Evolutionary conservation across 2,797 vertebrate species (phyloP), one percentile per base, ranked within the genome.

Genomic region (Phataginus tricuspis): DNA sequence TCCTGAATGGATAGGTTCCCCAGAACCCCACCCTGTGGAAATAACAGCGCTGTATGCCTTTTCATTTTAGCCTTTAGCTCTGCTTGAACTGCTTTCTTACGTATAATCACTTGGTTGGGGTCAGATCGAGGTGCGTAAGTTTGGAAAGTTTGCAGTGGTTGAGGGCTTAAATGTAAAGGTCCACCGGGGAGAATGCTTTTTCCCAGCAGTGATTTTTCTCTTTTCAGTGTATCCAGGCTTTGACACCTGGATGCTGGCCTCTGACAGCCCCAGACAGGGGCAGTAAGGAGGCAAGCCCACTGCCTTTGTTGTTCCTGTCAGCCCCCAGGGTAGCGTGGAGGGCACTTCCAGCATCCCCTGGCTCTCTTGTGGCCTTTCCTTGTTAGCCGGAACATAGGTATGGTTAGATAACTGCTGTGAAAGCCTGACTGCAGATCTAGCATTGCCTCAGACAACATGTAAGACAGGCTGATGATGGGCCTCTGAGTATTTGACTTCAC

Each of bases 1-100:
- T 42, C 57, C 59, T 19, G 21, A 19, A 0, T 0, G 23, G 7
- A 0, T 4, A 5, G 0, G 1, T 6, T 7, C 29, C 66, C 74
- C 8, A 15, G 51, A 27, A 2, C 77, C 5, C 11, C 5, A 16
- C 29, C 37, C n/a, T 12, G 5, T 7, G 61, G 53, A 14, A 5
- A 11, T 63, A 16, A 16, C 21, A 19, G 68, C 51, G 16, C 1
- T 16, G 23, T 37, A 10, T 25, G 9, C 23, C 55, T 68, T 3
- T 21, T 37, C 21, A 18, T 14, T 9, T 29, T 9, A 51, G 25
- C 57, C 86, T 27, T 49, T 53, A 14, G 31, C n/a, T n/a, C n/a
- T 19, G 2, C 49, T 27, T 4, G 21, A 39, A 37, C 55, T 1
- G 2, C 55, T 34, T 51, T 27, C 21, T 15, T 11, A 4, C 1